Base-by-base conservation (phyloP, 53 echinoderm and acorn worm genomes). In the Astropecten irregularis region DNA sequence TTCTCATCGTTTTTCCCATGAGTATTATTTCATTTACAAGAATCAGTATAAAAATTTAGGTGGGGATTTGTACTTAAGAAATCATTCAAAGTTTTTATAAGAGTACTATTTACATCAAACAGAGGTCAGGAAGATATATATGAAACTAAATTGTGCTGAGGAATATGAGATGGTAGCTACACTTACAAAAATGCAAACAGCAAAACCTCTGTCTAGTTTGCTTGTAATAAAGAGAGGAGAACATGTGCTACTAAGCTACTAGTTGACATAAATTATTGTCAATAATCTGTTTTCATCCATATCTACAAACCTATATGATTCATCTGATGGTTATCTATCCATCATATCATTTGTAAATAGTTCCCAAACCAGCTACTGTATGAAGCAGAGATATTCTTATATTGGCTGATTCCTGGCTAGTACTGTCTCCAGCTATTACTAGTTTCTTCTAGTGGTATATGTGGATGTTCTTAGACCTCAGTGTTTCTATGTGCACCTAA, bases 401-500 rank as follows among this genome's bases (percentile, higher is more conserved):
- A 25, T 27, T 68, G 68, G 42, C 26, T 10, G 27, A 26, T 4
- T 42, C 44, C 44, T 26, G 15, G 7, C 14, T 26, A 26, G 68
- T n/a, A n/a, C n/a, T n/a, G n/a, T n/a, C n/a, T n/a, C n/a, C n/a
- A n/a, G n/a, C n/a, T n/a, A n/a, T n/a, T n/a, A n/a, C n/a, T n/a
- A n/a, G n/a, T n/a, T n/a, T n/a, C n/a, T n/a, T n/a, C n/a, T n/a
- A n/a, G n/a, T n/a, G n/a, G n/a, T n/a, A n/a, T n/a, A n/a, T n/a
- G n/a, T n/a, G n/a, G n/a, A n/a, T n/a, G n/a, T n/a, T n/a, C n/a
- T 71, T 71, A 92, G 61, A 92, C 92, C 65, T 89, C 89, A 46
- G 92, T 92, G 69, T 92, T 95, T 29, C 90, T 86, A 52, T 93
- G 93, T 23, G 73, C 42, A 18, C 93, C 93, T 23, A 86, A 66